A percentile compares a stretch with the other conserved stretches of the same genome.
Conservation (phyloP, 2,888 invertebrate genomes). For the Drosophila paramelanica region DNA sequence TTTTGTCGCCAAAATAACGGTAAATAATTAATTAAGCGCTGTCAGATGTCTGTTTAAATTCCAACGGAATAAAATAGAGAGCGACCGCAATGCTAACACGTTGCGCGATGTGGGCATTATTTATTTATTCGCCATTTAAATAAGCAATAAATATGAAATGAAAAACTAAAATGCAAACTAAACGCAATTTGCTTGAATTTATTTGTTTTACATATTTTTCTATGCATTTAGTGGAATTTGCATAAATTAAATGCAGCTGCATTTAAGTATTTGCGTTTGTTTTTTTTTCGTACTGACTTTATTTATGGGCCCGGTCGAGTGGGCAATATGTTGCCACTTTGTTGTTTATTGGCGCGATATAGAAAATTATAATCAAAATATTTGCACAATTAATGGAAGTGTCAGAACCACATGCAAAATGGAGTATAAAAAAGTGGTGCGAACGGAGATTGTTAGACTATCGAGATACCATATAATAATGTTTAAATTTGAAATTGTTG, state of each 20-base stretch:
- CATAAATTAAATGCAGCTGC: slow-evolving; percentile 66
- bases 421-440: neutral
- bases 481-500: neutral
- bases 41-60: slow-evolving; percentile 28
- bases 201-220: slow-evolving; percentile 32
- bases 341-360: slow-evolving; percentile 50
- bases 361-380: slow-evolving; percentile 34
- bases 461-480: neutral
- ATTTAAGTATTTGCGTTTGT: neutral
- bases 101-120: slow-evolving; percentile 45
- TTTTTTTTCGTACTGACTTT: slow-evolving; percentile 23
- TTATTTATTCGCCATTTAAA: slow-evolving; percentile 69
- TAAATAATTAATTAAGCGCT: slow-evolving; percentile 42
- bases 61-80: slow-evolving; percentile 35
- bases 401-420: slow-evolving; percentile 5
- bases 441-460: neutral
- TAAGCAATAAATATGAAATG: slow-evolving; percentile 46
- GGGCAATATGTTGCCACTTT: slow-evolving; percentile 66
- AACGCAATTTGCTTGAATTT: slow-evolving; percentile 42
- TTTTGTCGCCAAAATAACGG: slow-evolving; percentile 8
- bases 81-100: slow-evolving; percentile 50
- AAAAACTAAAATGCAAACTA: slow-evolving; percentile 7
- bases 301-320: slow-evolving; percentile 54
- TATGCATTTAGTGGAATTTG: slow-evolving; percentile 57
- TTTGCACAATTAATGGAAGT: slow-evolving; percentile 34